Conservation (phyloP, 2,113 vertebrate genomes). For the Agapornis roseicollis region DNA sequence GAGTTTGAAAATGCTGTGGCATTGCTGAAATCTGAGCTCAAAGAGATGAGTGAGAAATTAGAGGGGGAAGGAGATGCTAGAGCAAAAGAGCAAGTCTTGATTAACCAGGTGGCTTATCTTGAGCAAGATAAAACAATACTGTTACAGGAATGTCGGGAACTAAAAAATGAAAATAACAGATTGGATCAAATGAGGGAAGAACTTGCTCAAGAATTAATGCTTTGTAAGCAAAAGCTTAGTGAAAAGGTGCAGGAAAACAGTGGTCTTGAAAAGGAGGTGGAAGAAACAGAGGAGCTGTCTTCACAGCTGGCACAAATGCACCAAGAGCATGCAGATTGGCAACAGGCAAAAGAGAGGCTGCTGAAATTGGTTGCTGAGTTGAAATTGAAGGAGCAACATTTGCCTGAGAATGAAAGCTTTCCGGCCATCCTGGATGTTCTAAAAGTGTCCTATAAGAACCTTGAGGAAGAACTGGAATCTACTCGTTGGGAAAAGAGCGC, state of each 20-base stretch:
- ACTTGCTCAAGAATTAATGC: conserved; percentile 60
- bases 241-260: conserved; percentile 50
- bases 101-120: conserved; percentile 36
- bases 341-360: conserved; percentile 43
- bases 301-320: conserved; percentile 29
- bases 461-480: conserved; percentile 66
- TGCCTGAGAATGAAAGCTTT: conserved; percentile 57
- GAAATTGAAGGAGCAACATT: conserved; percentile 62
- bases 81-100: conserved; percentile 54
- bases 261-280: conserved; percentile 51
- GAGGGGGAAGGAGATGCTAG: conserved; percentile 48
- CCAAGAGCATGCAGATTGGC: conserved; percentile 42
- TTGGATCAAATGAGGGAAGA: conserved; percentile 31
- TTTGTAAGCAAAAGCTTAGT: conserved; percentile 35
- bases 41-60: conserved; percentile 51
- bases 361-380: conserved; percentile 20
- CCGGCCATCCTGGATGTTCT: conserved; percentile 24
- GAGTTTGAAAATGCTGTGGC: conserved; percentile 51
- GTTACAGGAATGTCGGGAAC: conserved; percentile 58
- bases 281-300: conserved; percentile 37
- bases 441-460: conserved; percentile 58
- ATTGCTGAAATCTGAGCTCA: conserved; percentile 72
- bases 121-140: conserved; percentile 69
- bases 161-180: conserved; percentile 32
- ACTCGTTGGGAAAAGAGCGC: conserved; percentile 43